Percentiles rank a stretch among this genome's conserved stretches.
These are phyloP conservation scores for Pocillopora verrucosa DNA, from an alignment of 64 coral and sea anemone species.

Conservation along the genomic window DNA sequence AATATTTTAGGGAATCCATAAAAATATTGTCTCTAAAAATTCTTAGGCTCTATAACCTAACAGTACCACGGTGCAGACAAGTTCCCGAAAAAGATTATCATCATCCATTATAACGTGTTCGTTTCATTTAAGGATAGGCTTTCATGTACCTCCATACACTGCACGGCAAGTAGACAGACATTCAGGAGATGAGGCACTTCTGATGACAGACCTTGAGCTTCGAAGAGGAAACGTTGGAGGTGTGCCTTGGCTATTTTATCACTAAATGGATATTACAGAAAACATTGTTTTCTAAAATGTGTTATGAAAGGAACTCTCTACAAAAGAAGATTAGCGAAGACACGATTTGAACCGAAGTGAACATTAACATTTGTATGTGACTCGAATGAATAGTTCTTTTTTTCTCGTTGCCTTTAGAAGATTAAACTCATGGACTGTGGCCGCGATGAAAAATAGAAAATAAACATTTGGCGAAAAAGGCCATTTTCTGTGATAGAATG, in stretches of 20 bases:
- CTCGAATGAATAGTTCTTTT: too few species aligned
- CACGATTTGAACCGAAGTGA: too few species aligned
- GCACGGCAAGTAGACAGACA: slow-evolving; percentile 51
- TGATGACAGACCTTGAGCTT: slow-evolving; percentile 43
- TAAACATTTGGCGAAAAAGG: too few species aligned
- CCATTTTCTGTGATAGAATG: too few species aligned
- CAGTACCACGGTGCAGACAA: too few species aligned
- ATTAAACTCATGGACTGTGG: too few species aligned
- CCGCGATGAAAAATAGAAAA: too few species aligned
- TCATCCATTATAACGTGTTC: background rate
- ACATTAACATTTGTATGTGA: too few species aligned
- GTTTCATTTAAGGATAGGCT: background rate
- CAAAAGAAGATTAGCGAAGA: background rate
- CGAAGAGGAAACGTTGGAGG: slow-evolving; percentile 42
- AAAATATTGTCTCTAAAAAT: too few species aligned
- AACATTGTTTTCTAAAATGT: background rate
- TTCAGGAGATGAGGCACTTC: slow-evolving; percentile 40
- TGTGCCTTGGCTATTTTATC: background rate
- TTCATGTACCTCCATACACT: slow-evolving; percentile 38
- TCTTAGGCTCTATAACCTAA: too few species aligned
- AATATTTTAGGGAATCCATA: too few species aligned
- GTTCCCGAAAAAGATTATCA: background rate
- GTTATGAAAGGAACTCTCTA: background rate
- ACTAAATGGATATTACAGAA: background rate
- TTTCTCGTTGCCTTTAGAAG: too few species aligned